Percentiles rank a stretch among this genome's conserved stretches.
phyloP scores from a whole-genome alignment of 1,140 invertebrate genomes.

The Prorops nasuta region DNA sequence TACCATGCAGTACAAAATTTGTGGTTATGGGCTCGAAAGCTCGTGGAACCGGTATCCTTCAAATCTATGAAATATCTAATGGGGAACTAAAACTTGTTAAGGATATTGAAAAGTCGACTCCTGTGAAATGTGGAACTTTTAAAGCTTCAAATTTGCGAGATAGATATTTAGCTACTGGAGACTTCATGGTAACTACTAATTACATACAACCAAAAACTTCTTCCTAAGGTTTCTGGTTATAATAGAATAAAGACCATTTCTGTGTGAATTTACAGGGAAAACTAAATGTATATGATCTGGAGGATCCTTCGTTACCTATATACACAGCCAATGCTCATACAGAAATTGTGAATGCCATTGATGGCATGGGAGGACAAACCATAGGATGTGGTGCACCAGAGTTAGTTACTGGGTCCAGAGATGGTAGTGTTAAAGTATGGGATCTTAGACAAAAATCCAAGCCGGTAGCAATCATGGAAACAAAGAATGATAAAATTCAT shows the following conservation, averaged over 20 bases:
- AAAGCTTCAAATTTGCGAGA: constrained; percentile 78
- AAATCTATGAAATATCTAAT: constrained; percentile 81
- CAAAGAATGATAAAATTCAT: constrained; percentile 63
- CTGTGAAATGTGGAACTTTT: constrained; percentile 93
- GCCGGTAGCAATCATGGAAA: constrained; percentile 87
- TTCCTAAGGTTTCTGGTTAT: not conserved
- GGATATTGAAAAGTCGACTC: constrained; percentile 72
- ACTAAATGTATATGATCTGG: constrained; percentile 63
- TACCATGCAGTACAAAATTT: constrained; percentile 90
- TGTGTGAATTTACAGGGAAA: constrained; percentile 61
- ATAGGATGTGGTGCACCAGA: constrained; percentile 88
- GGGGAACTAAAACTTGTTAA: constrained; percentile 72
- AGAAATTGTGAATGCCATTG: constrained; percentile 88
- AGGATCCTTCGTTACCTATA: constrained; percentile 69
- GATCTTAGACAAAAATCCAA: constrained; percentile 85
- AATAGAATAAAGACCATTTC: not conserved
- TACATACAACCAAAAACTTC: not conserved
- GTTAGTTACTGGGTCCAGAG: constrained; percentile 89
- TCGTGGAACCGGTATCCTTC: constrained; percentile 78
- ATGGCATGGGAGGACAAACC: constrained; percentile 85
- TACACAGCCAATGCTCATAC: constrained; percentile 83
- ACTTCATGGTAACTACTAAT: constrained; percentile 73
- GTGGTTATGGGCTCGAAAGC: constrained; percentile 83
- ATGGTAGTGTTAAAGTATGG: constrained; percentile 95
- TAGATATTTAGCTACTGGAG: constrained; percentile 83